Evolutionary conservation across 2,113 vertebrate genomes (phyloP), one percentile per base, ranked within the genome.

Genomic region (Murina feae): DNA sequence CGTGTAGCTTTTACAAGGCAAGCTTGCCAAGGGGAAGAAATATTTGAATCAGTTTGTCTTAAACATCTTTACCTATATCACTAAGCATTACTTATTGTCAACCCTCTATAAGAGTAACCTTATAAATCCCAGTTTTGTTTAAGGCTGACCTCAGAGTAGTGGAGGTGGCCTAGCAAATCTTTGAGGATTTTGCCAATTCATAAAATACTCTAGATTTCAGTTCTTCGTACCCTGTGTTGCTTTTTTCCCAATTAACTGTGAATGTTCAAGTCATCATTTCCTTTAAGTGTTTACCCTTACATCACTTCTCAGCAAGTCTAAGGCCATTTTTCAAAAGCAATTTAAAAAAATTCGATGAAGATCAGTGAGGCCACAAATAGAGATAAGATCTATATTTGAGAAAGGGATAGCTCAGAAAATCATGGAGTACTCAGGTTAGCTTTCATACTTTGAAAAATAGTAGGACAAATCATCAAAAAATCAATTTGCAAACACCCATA

Each of bases 401-500:
- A 95, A 86, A 95, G n/a, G 87, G 95, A 86, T 86, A 88, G 55
- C 94, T 88, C 90, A 96, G 88, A 95, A 97, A 97, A 96, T 97
- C 93, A 96, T 25, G 94, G 80, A 93, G 58, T 68, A 96, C 92
- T 89, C 90, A 89, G 78, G 87, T 93, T 93, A 69, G 89, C 96
- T 96, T 97, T 94, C 88, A 93, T 94, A 95, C 68, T 68, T 96
- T 49, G 58, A 81, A 94, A 96, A 94, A 90, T 49, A 82, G 91
- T 85, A 90, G 94, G 96, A 97, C 84, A 92, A 97, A 96, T 96
- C 85, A 83, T 96, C 75, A 87, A 94, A 95, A 97, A 97, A 94
- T 97, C 96, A 94, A 97, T 97, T 97, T 97, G 93, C 95, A 97
- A 97, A 97, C 96, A 97, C 76, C 84, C 90, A 83, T 91, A 86